Evolutionary conservation across 2,888 invertebrate species (phyloP).

Genomic region (Pocota personata): DNA sequence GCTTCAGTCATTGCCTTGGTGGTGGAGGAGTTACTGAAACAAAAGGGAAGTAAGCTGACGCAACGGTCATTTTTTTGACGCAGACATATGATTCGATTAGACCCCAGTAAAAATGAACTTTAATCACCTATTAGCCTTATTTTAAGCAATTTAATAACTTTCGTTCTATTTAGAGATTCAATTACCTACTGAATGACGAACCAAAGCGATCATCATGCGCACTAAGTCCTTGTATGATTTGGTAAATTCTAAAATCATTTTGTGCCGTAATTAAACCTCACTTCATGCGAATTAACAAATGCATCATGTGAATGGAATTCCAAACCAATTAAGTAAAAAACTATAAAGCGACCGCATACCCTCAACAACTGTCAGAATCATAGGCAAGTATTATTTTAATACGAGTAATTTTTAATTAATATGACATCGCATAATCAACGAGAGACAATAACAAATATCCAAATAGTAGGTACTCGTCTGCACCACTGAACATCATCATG

Average conservation of each 20-base stretch:
- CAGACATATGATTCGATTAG: too few species aligned
- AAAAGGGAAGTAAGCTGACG: too few species aligned
- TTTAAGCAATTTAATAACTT: too few species aligned
- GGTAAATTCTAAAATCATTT: neutral
- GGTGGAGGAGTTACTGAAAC: too few species aligned
- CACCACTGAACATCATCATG: conserved; percentile 18
- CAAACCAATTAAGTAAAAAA: conserved; percentile 13
- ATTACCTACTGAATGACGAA: neutral
- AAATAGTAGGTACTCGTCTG: conserved; percentile 21
- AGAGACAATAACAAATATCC: conserved; percentile 21
- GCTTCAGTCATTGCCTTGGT: too few species aligned
- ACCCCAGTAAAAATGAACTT: too few species aligned
- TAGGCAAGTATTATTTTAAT: conserved; percentile 3
- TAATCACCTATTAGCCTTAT: too few species aligned
- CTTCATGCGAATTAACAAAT: neutral
- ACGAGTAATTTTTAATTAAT: conserved; percentile 49
- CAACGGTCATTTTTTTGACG: too few species aligned
- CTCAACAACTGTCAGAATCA: neutral
- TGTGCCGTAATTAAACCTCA: neutral
- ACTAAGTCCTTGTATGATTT: neutral
- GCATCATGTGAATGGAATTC: neutral
- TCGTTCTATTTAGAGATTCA: neutral
- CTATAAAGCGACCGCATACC: neutral
- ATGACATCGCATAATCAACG: conserved; percentile 28
- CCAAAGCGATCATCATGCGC: neutral